Evolutionary conservation across 1,140 invertebrate species (phyloP), one percentile per base, ranked within the genome.

Genomic region (Neodiprion lecontei): DNA sequence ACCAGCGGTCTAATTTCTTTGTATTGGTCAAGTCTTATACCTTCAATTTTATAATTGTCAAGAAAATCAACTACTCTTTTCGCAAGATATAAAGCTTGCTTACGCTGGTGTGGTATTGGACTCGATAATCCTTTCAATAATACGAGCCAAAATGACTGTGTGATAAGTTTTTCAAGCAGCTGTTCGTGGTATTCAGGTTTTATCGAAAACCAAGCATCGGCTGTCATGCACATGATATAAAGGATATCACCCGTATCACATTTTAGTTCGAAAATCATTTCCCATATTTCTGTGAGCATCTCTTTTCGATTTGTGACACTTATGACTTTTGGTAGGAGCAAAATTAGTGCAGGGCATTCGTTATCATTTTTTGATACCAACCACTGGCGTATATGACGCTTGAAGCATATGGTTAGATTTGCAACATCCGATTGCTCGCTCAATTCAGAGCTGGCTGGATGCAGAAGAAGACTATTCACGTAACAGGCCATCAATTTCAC

Each of bases 31-130:
- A 9, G n/a, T 12, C 9, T 17, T 61, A 9, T 14, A 61, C 53
- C 53, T 61, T 61, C 5, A 61, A 14, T 17, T 50, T 68, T 66
- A 2, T 48, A 48, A 50, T 67, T 21, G 47, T 70, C 76, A 10
- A 84, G 74, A 65, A 80, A 81, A 71, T 83, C 75, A n/a, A 81
- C 76, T 11, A 80, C 70, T 75, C 70, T 82, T 77, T 84, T 88
- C 49, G 87, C 75, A n/a, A 88, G 53, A 75, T 83, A 85, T 66
- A 86, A 77, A 70, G 82, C 83, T 76, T 86, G 79, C 78, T 88
- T 89, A 3, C 87, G 80, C 12, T 81, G 61, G 10, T 81, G 80
- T 49, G 79, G 76, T 11, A 77, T 61, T 17, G 53, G 53, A 17
- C 53, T 61, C n/a, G 53, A 61, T 17, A 61, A 9, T 61, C 53